These are phyloP conservation scores for Sarcophaga bullata DNA, from an alignment of 1,140 invertebrate genomes.

Conservation along the genomic window DNA sequence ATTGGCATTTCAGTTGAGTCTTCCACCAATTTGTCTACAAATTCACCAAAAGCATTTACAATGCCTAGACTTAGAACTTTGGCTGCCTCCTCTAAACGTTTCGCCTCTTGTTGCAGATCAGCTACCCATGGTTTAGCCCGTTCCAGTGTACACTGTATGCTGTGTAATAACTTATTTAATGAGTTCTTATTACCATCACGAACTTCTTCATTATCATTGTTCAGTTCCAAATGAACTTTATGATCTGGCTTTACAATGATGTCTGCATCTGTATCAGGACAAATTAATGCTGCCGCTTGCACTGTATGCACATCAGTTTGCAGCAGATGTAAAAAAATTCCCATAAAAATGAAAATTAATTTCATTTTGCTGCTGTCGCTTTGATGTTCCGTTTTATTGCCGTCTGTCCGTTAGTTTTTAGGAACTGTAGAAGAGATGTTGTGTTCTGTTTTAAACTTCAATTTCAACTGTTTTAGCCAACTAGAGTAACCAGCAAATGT, in stretches of 20 bases:
- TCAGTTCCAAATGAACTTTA: background rate
- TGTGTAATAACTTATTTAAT: conserved; percentile 23
- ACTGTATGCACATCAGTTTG: background rate
- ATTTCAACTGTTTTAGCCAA: conserved; percentile 18
- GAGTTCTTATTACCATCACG: conserved; percentile 9
- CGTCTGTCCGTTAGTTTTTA: background rate
- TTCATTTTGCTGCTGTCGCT: background rate
- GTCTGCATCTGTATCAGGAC: background rate
- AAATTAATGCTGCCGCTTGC: background rate
- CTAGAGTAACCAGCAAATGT: no score
- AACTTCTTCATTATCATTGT: background rate
- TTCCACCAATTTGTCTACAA: conserved; percentile 27
- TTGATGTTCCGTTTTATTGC: background rate
- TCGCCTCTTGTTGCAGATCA: conserved; percentile 27
- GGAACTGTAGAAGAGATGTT: background rate
- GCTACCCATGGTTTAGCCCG: conserved; percentile 26
- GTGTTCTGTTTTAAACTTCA: background rate
- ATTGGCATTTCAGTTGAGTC: background rate
- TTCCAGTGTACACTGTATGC: conserved; percentile 31
- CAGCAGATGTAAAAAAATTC: background rate
- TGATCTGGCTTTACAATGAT: background rate
- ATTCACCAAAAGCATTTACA: conserved; percentile 32
- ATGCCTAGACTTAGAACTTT: conserved; percentile 13
- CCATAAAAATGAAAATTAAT: background rate
- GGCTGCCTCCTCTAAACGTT: conserved; percentile 26